Base-by-base conservation (phyloP, 2,113 vertebrate species). In the Prunella himalayana region DNA sequence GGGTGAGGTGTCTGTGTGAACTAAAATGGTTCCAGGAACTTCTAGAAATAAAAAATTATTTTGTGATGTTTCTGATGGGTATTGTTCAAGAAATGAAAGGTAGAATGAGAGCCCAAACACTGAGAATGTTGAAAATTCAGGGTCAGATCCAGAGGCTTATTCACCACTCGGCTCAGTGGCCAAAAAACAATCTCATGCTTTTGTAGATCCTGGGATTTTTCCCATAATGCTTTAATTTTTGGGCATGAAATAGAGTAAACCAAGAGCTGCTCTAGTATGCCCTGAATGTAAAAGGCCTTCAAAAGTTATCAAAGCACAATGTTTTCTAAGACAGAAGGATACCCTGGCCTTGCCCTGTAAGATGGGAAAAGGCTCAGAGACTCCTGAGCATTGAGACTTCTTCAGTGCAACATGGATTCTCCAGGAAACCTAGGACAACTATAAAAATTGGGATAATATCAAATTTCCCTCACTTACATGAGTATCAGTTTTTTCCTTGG, bases 81-180 rank as follows among this genome's bases (percentile, higher is more conserved):
- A 8, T 77, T 0, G 0, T 78, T 92, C 28, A 39, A 78, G 65
- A 87, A 69, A 42, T 13, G 3, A 77, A 91, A 47, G 7, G 15
- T 13, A 87, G 94, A 92, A 87, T 33, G 27, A 54, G 8, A 75
- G 6, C 20, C 41, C 6, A 56, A 53, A 65, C 42, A 47, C 19
- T 19, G 17, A 73, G 8, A 13, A 54, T 0, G 0, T 5, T 66
- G 37, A 76, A 61, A 57, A 47, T 85, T 69, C 39, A n/a, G 25
- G 42, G 70, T 2, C 11, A 82, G 33, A 59, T 50, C 19, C 44
- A 76, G 49, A 70, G 41, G 13, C 5, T 66, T 59, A 49, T n/a
- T 77, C 19, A 39, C 35, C 7, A 27, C 25, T 84, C 0, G 0
- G 4, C 14, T 80, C 24, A 53, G 37, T 28, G 35, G 45, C 45